Evolutionary conservation across 2,888 invertebrate genomes (phyloP).

Genomic region (Stramonita haemastoma): DNA sequence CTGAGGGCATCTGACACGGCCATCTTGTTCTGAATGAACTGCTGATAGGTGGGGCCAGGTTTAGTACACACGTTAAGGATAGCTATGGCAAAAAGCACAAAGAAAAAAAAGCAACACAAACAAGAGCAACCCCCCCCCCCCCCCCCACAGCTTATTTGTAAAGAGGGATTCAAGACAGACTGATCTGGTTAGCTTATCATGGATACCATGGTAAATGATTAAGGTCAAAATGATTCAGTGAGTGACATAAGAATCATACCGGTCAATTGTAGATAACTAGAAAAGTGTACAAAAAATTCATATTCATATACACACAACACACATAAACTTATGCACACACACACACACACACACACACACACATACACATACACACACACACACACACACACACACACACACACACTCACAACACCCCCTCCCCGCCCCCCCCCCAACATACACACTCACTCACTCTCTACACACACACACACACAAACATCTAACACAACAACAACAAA

Average conservation of each 20-base stretch:
- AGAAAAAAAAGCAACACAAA: too few relatives aligned
- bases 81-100: not conserved
- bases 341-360: conserved; percentile 29
- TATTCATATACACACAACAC: not conserved
- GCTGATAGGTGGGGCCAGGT: conserved; percentile 67
- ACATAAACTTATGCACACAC: conserved; percentile 1
- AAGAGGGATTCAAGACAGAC: too few relatives aligned
- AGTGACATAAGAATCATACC: too few relatives aligned
- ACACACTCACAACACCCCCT: conserved; percentile 13
- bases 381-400: not conserved
- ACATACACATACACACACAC: conserved; percentile 28
- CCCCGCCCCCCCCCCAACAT: not conserved
- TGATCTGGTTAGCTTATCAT: too few relatives aligned
- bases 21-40: conserved; percentile 65
- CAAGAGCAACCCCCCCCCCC: too few relatives aligned
- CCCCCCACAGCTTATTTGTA: too few relatives aligned
- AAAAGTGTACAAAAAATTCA: too few relatives aligned
- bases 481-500: not conserved
- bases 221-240: too few relatives aligned
- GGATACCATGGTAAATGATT: too few relatives aligned
- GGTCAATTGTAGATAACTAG: too few relatives aligned
- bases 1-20: conserved; percentile 64
- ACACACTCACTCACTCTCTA: not conserved
- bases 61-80: conserved; percentile 56
- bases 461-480: not conserved